Evolutionary conservation across 2,113 vertebrate genomes (phyloP).

Genomic region (Gila orcuttii): DNA sequence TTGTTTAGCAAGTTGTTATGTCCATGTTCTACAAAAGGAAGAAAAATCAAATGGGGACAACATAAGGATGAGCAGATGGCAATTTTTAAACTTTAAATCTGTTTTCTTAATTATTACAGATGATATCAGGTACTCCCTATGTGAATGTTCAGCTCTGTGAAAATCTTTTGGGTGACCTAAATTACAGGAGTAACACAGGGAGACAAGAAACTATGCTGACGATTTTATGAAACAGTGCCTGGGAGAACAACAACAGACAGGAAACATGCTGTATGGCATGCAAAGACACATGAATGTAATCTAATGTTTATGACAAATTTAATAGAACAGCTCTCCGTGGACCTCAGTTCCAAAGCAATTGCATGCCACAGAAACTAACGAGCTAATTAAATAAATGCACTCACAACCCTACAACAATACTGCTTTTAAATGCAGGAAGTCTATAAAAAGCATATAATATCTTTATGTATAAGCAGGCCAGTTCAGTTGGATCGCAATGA

Average conservation of each 20-base stretch:
- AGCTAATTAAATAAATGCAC: constrained; percentile 22
- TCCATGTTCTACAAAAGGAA: not conserved
- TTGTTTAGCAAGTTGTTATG: not conserved
- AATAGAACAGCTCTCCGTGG: constrained; percentile 48
- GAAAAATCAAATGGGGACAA: not conserved
- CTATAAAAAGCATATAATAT: constrained; percentile 25
- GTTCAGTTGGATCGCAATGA: not conserved
- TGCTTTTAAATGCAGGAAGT: constrained; percentile 14
- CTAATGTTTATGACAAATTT: constrained; percentile 35
- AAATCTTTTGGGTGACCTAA: constrained; percentile 38
- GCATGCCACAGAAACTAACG: constrained; percentile 14
- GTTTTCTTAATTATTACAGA: constrained; percentile 1
- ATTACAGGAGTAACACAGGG: constrained; percentile 25
- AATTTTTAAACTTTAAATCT: constrained; percentile 2
- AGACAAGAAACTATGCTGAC: constrained; percentile 31
- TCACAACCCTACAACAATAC: not conserved
- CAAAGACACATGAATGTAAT: constrained; percentile 20
- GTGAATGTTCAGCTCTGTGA: not conserved
- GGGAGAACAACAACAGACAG: constrained; percentile 23
- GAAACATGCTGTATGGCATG: not conserved
- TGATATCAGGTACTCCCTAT: constrained; percentile 25
- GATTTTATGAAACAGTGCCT: constrained; percentile 29
- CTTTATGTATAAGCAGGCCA: constrained; percentile 1
- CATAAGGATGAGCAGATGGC: constrained; percentile 6
- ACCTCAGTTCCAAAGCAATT: constrained; percentile 10